Percentiles rank a stretch among this genome's conserved stretches.
Conservation (phyloP, 2,888 invertebrate genomes). For the Campoplex capitator region DNA sequence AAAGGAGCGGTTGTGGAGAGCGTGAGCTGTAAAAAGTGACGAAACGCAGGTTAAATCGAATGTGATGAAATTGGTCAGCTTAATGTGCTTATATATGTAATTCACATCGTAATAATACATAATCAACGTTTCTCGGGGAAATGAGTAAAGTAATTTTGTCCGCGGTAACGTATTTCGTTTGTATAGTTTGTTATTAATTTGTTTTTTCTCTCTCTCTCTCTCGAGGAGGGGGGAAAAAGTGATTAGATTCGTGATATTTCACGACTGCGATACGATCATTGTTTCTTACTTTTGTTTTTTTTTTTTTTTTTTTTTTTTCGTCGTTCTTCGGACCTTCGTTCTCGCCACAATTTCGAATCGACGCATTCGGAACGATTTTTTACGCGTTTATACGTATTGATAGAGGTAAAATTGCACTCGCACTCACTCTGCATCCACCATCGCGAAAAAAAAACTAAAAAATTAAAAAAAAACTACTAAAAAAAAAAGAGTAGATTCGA, state of each 20-base stretch:
- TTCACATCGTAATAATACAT: conserved; percentile 81
- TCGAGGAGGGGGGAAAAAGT: conserved; percentile 14
- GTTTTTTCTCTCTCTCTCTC: conserved; percentile 5
- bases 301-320: conserved; percentile 18
- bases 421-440: conserved; percentile 27
- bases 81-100: conserved; percentile 78
- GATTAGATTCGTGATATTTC: conserved; percentile 34
- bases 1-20: background rate
- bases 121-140: conserved; percentile 77
- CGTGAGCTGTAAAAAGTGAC: background rate
- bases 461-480: conserved; percentile 3
- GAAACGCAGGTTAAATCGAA: conserved; percentile 27
- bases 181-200: conserved; percentile 31
- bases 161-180: conserved; percentile 62
- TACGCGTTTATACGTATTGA: conserved; percentile 29
- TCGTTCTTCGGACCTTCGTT: conserved; percentile 27
- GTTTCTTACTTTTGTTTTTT: background rate
- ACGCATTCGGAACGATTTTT: conserved; percentile 28
- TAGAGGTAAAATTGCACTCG: conserved; percentile 42
- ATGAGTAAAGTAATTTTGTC: conserved; percentile 75
- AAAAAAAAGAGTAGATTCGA: background rate
- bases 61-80: conserved; percentile 4
- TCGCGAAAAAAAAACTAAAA: background rate
- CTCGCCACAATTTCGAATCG: conserved; percentile 16
- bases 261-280: conserved; percentile 6